Evolutionary conservation across 2,797 vertebrate genomes (phyloP).

Genomic region (Semaprochilodus insignis): DNA sequence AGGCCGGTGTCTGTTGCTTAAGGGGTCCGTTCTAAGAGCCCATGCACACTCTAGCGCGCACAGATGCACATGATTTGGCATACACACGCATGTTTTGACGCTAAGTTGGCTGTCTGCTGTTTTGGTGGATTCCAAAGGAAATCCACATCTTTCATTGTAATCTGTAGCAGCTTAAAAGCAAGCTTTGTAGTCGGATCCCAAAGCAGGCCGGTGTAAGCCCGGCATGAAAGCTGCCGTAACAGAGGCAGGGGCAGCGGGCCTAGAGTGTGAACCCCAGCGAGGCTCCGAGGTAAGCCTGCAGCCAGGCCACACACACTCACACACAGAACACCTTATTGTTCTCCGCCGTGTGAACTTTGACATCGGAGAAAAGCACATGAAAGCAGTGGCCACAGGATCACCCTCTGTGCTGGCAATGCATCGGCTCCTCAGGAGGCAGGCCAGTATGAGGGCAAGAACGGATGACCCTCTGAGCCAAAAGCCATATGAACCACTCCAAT

Average conservation of each 20-base stretch:
- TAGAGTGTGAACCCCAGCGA: constrained; percentile 46
- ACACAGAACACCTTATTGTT: constrained; percentile 46
- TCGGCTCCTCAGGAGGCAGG: not conserved
- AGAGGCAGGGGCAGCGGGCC: constrained; percentile 69
- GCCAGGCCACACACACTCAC: constrained; percentile 69
- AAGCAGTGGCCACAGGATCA: constrained; percentile 25
- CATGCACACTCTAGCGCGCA: not conserved
- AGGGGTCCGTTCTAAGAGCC: not conserved
- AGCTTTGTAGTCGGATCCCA: constrained; percentile 65
- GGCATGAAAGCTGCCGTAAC: constrained; percentile 63
- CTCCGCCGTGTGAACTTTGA: constrained; percentile 17
- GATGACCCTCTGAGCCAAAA: not conserved
- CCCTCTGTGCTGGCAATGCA: constrained; percentile 26
- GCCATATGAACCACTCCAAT: constrained; percentile 7
- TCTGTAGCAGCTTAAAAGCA: constrained; percentile 64
- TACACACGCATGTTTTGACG: constrained; percentile 21
- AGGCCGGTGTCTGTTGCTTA: constrained; percentile 14
- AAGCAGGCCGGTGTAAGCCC: constrained; percentile 70
- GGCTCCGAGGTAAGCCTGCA: constrained; percentile 48
- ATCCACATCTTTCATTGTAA: constrained; percentile 71
- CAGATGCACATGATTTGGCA: constrained; percentile 7
- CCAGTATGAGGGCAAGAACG: not conserved
- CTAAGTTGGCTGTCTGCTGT: constrained; percentile 31
- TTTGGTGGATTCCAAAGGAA: constrained; percentile 67
- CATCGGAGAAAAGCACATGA: constrained; percentile 31